Conservation (phyloP, 2,113 vertebrate species). For the Sylvietta virens region DNA sequence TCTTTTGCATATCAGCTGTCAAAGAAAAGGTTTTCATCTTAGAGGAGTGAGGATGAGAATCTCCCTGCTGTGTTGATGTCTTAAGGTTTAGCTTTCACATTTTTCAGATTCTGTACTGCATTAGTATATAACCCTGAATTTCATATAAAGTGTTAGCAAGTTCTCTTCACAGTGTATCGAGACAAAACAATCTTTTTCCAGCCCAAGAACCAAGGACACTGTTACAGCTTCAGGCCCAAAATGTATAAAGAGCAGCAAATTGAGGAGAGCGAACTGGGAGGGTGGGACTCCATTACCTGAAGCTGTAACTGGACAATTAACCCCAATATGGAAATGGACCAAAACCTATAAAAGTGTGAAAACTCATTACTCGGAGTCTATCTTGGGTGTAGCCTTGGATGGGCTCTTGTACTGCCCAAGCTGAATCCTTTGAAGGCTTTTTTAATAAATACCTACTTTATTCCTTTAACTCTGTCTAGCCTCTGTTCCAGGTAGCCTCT, state of each 20-base stretch:
- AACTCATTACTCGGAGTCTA: fast-evolving
- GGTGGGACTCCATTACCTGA: not conserved
- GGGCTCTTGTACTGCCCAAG: not conserved
- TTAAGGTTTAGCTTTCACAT: not conserved
- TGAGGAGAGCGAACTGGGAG: not conserved
- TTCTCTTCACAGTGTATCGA: not conserved
- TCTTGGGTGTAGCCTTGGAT: fast-evolving
- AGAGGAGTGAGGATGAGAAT: not conserved
- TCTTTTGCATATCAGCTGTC: not conserved
- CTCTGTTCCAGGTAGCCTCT: not conserved
- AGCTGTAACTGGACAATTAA: not conserved
- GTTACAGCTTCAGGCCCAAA: not conserved
- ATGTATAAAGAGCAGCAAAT: fast-evolving
- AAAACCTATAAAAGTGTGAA: not conserved
- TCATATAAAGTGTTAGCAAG: not conserved
- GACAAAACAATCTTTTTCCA: not conserved
- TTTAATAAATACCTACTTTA: not conserved
- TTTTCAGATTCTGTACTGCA: not conserved
- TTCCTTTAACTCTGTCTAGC: not conserved
- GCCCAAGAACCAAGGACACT: not conserved
- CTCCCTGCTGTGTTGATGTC: not conserved
- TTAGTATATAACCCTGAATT: not conserved
- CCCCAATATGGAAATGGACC: not conserved
- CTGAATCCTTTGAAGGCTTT: not conserved
- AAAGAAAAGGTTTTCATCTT: not conserved